A percentile compares a stretch with the other conserved stretches of the same genome.
Conservation (phyloP, 2,797 vertebrate species). For the Mus caroli region DNA sequence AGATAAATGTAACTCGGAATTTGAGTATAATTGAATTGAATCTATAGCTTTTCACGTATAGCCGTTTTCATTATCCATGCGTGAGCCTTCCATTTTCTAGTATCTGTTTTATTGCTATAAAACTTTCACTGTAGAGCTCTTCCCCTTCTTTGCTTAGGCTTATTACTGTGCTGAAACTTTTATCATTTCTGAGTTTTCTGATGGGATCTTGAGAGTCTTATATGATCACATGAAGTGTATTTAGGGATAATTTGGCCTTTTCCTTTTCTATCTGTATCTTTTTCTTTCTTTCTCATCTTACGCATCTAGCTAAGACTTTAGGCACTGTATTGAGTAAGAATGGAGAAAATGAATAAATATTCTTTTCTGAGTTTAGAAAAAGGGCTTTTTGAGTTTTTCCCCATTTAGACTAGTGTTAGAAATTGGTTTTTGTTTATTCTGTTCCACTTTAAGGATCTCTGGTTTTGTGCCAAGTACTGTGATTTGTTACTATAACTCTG, state of each 20-base stretch:
- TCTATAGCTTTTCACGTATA: not conserved
- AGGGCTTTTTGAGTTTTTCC: not conserved
- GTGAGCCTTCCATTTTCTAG: not conserved
- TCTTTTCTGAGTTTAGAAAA: not conserved
- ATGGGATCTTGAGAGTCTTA: not conserved
- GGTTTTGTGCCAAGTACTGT: no score
- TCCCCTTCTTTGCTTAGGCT: not conserved
- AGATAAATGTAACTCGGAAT: not conserved
- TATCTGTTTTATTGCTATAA: not conserved
- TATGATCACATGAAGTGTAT: not conserved
- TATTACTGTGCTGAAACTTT: not conserved
- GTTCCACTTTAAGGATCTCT: no score
- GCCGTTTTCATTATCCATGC: not conserved
- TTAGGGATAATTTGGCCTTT: not conserved
- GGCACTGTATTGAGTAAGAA: not conserved
- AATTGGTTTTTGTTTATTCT: not conserved
- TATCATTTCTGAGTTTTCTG: not conserved
- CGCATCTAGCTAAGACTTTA: not conserved
- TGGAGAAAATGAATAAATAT: not conserved
- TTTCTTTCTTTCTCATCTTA: not conserved
- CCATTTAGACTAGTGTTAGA: not conserved
- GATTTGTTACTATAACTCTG: no score
- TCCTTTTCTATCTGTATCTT: not conserved
- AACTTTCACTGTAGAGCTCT: not conserved
- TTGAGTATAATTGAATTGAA: not conserved